Evolutionary conservation across 2,888 invertebrate species (phyloP), one percentile per base, ranked within the genome.

Genomic region (Mechanitis mazaeus): DNA sequence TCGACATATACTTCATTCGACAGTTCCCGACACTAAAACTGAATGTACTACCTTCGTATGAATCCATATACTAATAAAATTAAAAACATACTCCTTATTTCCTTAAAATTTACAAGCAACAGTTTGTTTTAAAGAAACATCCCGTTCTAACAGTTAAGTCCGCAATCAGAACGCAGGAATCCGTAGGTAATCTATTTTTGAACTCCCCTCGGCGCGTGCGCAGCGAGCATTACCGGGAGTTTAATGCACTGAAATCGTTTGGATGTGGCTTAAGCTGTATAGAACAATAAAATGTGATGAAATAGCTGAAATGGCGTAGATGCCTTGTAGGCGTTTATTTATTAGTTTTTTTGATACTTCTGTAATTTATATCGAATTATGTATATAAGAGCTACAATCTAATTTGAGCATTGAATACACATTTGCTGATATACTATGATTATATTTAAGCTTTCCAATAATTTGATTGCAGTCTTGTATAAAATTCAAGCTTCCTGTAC

Each of bases 161-260:
- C 67, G 71, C 69, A 69, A 68, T 71, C 70, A 67, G 68, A 65
- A 68, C 78, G 72, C 77, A 76, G 76, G 80, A 81, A 82, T 83
- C 82, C 77, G 77, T 75, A 79, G 77, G 72, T 74, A 68, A 64
- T 72, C 85, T 87, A 87, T 87, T 87, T 87, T 75, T 73, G 84
- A 74, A 76, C 78, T 79, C 84, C 85, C 84, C 85, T 80, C 80
- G 71, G 79, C 80, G 81, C 79, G 76, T 75, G 81, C 82, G 80
- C 81, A 72, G 72, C 62, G 60, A 60, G 61, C 61, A 62, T 61
- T 67, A 59, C 74, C 73, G 71, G 72, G 72, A 70, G 81, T 83
- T 85, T 85, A 82, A 84, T 85, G 82, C 77, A 84, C 84, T 79
- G 71, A 69, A 72, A 71, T 72, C 67, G 64, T 64, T 68, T 65